phyloP scores from a whole-genome alignment of 2,113 vertebrate species.

The Oreocharis arfaki region DNA sequence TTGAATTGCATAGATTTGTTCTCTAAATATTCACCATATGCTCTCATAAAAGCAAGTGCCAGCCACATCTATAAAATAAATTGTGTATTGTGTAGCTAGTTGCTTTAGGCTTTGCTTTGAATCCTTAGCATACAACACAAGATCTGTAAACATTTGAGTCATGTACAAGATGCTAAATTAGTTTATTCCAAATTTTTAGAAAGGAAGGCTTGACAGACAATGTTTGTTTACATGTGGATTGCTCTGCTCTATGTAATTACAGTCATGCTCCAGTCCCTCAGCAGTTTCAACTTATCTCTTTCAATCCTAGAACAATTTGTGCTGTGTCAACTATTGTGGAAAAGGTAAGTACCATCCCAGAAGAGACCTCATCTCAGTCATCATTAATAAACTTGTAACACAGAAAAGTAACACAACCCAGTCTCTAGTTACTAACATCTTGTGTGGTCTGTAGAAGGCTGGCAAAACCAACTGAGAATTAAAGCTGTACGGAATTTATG shows the following conservation, averaged over 20 bases:
- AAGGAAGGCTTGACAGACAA: background rate
- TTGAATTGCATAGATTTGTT: slow-evolving; percentile 26
- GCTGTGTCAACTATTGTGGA: background rate
- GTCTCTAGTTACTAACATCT: background rate
- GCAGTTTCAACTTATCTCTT: background rate
- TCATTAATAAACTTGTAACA: background rate
- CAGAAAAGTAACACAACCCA: background rate
- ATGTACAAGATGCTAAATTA: background rate
- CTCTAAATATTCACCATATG: slow-evolving; percentile 48
- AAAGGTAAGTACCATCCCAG: background rate
- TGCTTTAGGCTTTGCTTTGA: slow-evolving; percentile 11
- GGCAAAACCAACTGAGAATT: background rate
- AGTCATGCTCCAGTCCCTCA: background rate
- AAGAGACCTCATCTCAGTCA: background rate
- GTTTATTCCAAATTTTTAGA: background rate
- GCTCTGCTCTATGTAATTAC: background rate
- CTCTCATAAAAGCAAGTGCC: background rate
- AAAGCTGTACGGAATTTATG: background rate
- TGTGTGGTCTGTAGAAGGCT: background rate
- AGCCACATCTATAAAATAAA: background rate
- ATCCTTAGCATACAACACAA: background rate
- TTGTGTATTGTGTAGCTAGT: background rate
- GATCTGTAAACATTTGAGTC: slow-evolving; percentile 12
- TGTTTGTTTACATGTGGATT: background rate
- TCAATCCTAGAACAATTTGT: background rate